Base-by-base conservation (phyloP, 2,888 invertebrate species). In the Drosophila rubida region DNA sequence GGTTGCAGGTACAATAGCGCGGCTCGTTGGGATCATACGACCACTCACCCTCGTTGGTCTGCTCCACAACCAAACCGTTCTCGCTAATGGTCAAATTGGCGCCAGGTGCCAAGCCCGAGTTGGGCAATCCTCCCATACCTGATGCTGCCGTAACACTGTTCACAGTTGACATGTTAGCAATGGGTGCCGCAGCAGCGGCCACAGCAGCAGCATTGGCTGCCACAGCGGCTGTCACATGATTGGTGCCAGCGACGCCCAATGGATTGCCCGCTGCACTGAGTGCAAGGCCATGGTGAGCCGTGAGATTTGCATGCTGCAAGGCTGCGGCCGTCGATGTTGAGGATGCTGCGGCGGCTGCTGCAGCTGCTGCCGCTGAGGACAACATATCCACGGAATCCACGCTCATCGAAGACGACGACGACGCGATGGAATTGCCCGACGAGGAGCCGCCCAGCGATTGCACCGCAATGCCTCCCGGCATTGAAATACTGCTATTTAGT, bases 21-120 rank as follows among this genome's bases (percentile, higher is more conserved):
- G 98, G 98, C 92, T 99, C 99, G 92, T 99, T 98, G 1, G 98
- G 98, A 93, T 98, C 98, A 86, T 96, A 97, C 0, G 96, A 95
- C 97, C 98, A 98, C 90, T 97, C 97, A 8, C 95, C 95, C 86
- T 96, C 95, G 72, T 94, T 60, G 0, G 90, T 85, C 60, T 91
- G 91, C 60, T 92, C 92, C 1, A 91, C 90, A 16, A 90, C 88
- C 61, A 92, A 57, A 2, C 91, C 90, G 46, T 87, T 89, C 39
- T 92, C 92, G 53, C 78, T 82, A 2, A 89, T 77, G 3, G 84
- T 78, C 1, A 90, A 64, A 58, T 82, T 86, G 6, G 88, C 57
- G 2, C 75, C 80, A 1, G 89, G 85, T 0, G 87, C 63, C 4
- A 90, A 61, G 2, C 90, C 54, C 64, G 92, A 55, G 27, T 13